phyloP scores from a whole-genome alignment of 1,140 invertebrate species.

The Neuroterus valhalla region DNA sequence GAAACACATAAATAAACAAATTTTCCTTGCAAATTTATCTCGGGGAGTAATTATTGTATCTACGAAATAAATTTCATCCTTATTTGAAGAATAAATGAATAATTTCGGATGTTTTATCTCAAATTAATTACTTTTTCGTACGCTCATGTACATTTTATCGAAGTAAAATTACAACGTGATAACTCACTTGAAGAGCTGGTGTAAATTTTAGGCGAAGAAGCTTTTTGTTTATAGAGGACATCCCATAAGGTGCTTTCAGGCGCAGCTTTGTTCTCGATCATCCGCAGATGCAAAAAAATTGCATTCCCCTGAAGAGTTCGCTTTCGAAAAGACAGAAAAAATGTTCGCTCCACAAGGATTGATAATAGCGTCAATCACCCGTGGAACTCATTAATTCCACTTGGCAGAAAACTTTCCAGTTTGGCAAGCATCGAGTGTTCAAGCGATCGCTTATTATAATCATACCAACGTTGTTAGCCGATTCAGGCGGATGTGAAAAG shows the following conservation, averaged over 20 bases:
- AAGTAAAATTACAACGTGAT: too few species aligned
- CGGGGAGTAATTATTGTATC: too few species aligned
- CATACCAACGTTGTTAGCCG: conserved; percentile 30
- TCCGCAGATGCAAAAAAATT: background rate
- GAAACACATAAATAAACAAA: too few species aligned
- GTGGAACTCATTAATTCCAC: conserved; percentile 47
- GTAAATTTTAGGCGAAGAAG: too few species aligned
- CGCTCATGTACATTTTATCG: too few species aligned
- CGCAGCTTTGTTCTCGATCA: background rate
- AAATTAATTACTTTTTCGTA: too few species aligned
- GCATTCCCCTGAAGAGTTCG: background rate
- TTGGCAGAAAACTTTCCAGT: conserved; percentile 50
- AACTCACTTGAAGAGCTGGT: too few species aligned
- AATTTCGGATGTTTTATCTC: too few species aligned
- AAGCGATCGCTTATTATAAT: conserved; percentile 30
- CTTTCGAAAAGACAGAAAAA: conserved; percentile 27
- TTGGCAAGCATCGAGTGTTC: conserved; percentile 42
- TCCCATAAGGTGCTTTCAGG: conserved; percentile 4
- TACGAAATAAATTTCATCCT: too few species aligned
- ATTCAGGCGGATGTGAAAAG: conserved; percentile 28
- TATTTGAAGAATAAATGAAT: too few species aligned
- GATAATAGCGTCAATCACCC: conserved; percentile 17
- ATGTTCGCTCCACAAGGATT: conserved; percentile 1
- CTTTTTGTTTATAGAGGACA: too few species aligned
- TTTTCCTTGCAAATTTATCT: too few species aligned